Evolutionary conservation across 2,888 invertebrate genomes (phyloP).

Genomic region (Agrotis puta): DNA sequence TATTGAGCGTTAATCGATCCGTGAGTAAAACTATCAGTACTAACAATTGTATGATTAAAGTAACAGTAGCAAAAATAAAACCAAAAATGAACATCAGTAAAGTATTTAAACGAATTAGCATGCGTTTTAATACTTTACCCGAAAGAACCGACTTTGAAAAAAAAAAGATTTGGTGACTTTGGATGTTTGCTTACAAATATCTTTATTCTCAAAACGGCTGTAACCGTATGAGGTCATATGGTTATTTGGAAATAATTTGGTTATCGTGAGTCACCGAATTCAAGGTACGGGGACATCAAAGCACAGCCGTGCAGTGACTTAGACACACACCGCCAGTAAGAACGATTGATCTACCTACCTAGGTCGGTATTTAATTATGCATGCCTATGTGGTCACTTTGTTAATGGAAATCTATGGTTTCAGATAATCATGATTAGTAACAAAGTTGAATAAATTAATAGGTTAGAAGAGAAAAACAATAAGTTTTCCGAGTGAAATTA

Average conservation of each 20-base stretch:
- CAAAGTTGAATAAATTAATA: conserved; percentile 7
- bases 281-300: conserved; percentile 74
- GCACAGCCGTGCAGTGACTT: conserved; percentile 48
- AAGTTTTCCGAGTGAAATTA: too few relatives aligned
- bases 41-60: background rate
- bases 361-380: conserved; percentile 60
- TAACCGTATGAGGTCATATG: conserved; percentile 80
- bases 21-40: background rate
- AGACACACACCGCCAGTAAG: conserved; percentile 47
- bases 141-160: conserved; percentile 2
- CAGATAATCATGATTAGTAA: conserved; percentile 14
- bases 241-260: conserved; percentile 76
- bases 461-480: background rate
- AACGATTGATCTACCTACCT: conserved; percentile 67
- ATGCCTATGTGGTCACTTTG: conserved; percentile 51
- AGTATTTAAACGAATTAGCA: background rate
- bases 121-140: too few relatives aligned
- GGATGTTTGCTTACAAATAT: conserved; percentile 70
- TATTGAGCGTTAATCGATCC: conserved; percentile 5
- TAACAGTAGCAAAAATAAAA: background rate
- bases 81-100: background rate
- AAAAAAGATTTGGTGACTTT: conserved; percentile 44
- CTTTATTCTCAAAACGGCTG: conserved; percentile 71
- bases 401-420: conserved; percentile 35
- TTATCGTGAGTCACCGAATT: conserved; percentile 68